phyloP scores from a whole-genome alignment of 2,113 vertebrate genomes.

The Apteryx mantelli region DNA sequence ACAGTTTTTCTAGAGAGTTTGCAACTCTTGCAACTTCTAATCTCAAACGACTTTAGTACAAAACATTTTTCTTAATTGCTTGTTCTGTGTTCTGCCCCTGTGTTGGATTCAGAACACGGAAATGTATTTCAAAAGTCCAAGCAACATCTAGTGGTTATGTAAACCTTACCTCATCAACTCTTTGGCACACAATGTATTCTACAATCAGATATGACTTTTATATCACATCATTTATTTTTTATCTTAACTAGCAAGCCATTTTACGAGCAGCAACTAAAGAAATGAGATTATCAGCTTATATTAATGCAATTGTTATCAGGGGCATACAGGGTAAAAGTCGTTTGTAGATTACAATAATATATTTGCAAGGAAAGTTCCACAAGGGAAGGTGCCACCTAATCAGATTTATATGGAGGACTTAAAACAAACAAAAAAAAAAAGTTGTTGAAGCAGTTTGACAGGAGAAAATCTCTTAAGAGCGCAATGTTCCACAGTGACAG shows the following conservation, averaged over 20 bases:
- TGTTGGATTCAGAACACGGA: background rate
- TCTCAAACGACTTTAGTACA: background rate
- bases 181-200: conserved; percentile 51
- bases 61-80: conserved; percentile 1
- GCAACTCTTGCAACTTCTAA: background rate
- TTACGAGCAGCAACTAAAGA: conserved; percentile 27
- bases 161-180: conserved; percentile 61
- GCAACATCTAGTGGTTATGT: conserved; percentile 40
- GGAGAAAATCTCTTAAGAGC: conserved; percentile 7
- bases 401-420: background rate
- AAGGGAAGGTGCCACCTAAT: conserved; percentile 41
- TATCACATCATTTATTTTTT: conserved; percentile 62
- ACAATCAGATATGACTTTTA: conserved; percentile 66
- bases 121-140: conserved; percentile 58
- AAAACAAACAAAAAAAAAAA: background rate
- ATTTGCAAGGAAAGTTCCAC: conserved; percentile 57
- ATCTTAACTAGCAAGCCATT: conserved; percentile 66
- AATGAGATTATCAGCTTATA: conserved; percentile 49
- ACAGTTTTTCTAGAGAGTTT: background rate
- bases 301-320: conserved; percentile 65
- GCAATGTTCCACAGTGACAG: background rate
- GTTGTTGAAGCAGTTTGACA: conserved; percentile 22
- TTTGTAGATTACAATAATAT: conserved; percentile 51
- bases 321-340: conserved; percentile 50
- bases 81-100: conserved; percentile 2